A percentile compares a stretch with the other conserved stretches of the same genome.
phyloP scores from a whole-genome alignment of 2,113 vertebrate species.

The Mixornis gularis region DNA sequence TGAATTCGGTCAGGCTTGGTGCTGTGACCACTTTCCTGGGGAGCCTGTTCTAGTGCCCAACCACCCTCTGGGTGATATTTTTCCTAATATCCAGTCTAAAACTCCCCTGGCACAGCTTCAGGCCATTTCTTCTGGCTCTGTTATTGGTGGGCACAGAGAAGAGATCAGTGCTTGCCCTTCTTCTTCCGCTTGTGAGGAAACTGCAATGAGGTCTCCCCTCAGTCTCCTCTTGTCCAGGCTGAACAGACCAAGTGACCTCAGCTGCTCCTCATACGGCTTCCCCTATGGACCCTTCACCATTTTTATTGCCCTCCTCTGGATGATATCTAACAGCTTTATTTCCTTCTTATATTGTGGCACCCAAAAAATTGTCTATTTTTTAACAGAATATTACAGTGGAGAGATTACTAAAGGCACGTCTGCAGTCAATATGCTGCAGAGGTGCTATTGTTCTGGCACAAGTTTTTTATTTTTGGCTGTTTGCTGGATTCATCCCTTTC shows the following conservation, averaged over 20 bases:
- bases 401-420: neutral
- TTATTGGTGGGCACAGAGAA: neutral
- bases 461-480: constrained; percentile 3
- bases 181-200: fast-evolving
- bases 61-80: neutral
- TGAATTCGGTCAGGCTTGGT: neutral
- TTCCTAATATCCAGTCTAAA: neutral
- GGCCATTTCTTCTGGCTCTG: neutral
- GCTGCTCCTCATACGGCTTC: fast-evolving
- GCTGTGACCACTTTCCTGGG: neutral
- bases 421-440: neutral
- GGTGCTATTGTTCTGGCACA: neutral
- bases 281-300: neutral
- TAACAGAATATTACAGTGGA: neutral
- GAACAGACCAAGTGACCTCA: neutral
- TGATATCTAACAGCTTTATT: neutral
- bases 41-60: neutral
- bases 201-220: neutral
- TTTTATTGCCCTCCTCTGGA: neutral
- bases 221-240: neutral
- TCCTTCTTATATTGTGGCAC: neutral
- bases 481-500: neutral
- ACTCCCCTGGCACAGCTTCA: neutral
- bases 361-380: neutral
- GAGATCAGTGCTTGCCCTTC: neutral